Evolutionary conservation across 2,888 invertebrate species (phyloP).

Genomic region (Lithophane semibrunnea): DNA sequence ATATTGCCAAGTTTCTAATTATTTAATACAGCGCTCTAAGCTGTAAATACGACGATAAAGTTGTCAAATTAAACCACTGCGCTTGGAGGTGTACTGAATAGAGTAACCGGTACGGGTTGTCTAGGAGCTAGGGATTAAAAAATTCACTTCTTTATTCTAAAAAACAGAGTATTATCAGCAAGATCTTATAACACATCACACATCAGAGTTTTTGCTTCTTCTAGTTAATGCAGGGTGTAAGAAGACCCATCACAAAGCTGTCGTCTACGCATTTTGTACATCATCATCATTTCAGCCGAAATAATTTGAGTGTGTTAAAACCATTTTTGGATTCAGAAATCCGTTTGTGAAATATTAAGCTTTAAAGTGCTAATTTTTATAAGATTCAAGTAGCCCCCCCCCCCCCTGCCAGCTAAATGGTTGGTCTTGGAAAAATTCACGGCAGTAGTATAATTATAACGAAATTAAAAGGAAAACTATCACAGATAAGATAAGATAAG

Average conservation of each 20-base stretch:
- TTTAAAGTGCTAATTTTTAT: too few relatives aligned
- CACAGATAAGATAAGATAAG: too few relatives aligned
- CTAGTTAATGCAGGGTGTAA: background rate
- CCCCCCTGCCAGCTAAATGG: too few relatives aligned
- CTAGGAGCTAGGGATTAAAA: background rate
- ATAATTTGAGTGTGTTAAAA: too few relatives aligned
- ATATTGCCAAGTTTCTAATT: conserved; percentile 16
- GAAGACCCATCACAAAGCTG: background rate
- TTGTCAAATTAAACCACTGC: conserved; percentile 46
- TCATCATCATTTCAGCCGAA: too few relatives aligned
- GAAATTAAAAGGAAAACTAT: too few relatives aligned
- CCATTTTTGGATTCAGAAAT: too few relatives aligned
- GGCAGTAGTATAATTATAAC: too few relatives aligned
- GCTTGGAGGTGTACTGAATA: conserved; percentile 20
- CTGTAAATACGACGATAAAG: conserved; percentile 39
- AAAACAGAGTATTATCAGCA: background rate
- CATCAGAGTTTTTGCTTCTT: background rate
- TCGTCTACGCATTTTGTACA: background rate
- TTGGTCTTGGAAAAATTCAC: too few relatives aligned
- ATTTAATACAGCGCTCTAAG: conserved; percentile 22
- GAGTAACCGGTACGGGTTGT: background rate
- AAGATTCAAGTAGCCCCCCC: too few relatives aligned
- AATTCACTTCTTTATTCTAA: background rate
- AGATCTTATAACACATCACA: background rate
- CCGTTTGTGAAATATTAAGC: too few relatives aligned